Conservation (phyloP, 2,888 invertebrate genomes). For the Acheta domesticus region DNA sequence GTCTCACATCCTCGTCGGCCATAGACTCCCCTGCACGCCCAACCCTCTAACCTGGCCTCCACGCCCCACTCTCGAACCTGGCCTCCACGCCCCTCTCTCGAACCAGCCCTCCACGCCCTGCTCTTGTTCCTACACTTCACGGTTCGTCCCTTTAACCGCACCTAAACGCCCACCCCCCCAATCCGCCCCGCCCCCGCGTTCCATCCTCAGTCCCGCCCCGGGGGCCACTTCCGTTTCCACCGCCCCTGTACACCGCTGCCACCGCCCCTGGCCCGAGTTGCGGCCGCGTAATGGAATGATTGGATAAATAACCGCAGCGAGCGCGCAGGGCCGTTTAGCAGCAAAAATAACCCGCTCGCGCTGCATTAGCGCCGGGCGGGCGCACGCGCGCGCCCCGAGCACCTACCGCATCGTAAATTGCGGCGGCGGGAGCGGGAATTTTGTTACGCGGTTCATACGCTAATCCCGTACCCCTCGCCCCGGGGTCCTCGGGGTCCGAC, state of each 20-base stretch:
- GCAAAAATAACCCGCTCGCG: background rate
- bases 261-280: background rate
- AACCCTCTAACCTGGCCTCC: too few relatives aligned
- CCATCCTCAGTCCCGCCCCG: background rate
- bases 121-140: too few relatives aligned
- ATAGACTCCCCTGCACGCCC: too few relatives aligned
- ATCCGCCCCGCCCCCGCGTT: background rate
- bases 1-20: too few relatives aligned
- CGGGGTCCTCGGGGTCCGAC: too few relatives aligned
- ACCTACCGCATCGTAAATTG: conserved; percentile 8
- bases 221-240: background rate
- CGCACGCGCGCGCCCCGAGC: background rate
- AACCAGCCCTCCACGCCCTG: too few relatives aligned
- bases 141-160: background rate
- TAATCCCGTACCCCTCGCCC: background rate
- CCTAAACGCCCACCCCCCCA: background rate
- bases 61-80: too few relatives aligned
- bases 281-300: background rate
- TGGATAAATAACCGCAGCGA: background rate
- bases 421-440: background rate
- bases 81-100: too few relatives aligned
- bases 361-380: background rate
- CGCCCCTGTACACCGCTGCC: background rate
- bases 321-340: conserved; percentile 3
- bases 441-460: conserved; percentile 1